These are phyloP conservation scores for Amazona ochrocephala DNA, from an alignment of 2,797 vertebrate genomes.

Conservation along the genomic window DNA sequence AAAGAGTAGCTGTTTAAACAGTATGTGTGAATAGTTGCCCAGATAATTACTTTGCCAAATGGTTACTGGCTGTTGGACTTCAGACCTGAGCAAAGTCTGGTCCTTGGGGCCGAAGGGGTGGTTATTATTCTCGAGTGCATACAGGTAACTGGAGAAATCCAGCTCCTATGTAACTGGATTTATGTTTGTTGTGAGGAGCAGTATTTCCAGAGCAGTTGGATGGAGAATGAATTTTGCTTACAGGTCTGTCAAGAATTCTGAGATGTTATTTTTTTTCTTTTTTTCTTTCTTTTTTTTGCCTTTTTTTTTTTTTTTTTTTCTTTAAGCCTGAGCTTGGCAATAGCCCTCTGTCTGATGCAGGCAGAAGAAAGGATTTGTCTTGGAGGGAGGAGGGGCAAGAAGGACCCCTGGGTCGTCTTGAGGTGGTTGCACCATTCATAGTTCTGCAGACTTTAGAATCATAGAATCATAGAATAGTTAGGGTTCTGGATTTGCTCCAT, in stretches of 20 bases:
- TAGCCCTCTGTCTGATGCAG: neutral
- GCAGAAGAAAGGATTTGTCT: neutral
- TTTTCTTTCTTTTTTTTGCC: neutral
- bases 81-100: neutral
- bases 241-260: neutral
- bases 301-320: neutral
- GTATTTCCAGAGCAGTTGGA: neutral
- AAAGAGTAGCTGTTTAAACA: neutral
- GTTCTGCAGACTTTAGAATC: neutral
- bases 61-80: neutral
- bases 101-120: neutral
- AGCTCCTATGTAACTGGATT: neutral
- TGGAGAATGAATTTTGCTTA: neutral
- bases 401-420: neutral
- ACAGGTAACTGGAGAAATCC: neutral
- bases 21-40: neutral
- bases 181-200: neutral
- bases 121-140: neutral
- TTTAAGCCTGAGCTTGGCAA: neutral
- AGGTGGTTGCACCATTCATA: neutral
- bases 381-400: neutral
- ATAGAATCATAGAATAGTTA: no score
- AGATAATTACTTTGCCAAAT: neutral
- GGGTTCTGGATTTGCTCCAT: neutral
- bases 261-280: neutral